Percentiles rank a stretch among this genome's conserved stretches.
Conservation (phyloP, 2,888 invertebrate genomes). For the Polymixis flavicincta region DNA sequence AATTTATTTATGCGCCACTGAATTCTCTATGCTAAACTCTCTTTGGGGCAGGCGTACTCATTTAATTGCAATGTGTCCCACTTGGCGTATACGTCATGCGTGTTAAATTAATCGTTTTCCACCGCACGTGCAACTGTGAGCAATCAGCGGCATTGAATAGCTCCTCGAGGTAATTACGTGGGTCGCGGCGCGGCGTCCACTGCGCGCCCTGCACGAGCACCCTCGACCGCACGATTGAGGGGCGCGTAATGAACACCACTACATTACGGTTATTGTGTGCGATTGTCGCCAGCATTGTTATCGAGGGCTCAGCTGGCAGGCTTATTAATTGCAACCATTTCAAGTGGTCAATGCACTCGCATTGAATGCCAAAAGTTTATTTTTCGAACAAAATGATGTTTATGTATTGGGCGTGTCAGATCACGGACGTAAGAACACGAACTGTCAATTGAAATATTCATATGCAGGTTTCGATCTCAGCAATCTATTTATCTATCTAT, state of each 20-base stretch:
- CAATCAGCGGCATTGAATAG: conserved; percentile 51
- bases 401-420: conserved; percentile 25
- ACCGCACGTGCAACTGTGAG: conserved; percentile 28
- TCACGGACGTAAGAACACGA: conserved; percentile 28
- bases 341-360: conserved; percentile 25
- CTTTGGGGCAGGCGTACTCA: background rate
- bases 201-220: conserved; percentile 13
- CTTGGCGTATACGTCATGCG: background rate
- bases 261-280: conserved; percentile 35
- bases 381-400: conserved; percentile 4
- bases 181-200: conserved; percentile 13
- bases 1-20: background rate
- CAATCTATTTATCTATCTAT: too few relatives aligned
- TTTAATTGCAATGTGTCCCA: background rate
- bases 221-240: conserved; percentile 14
- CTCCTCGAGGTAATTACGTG: conserved; percentile 39
- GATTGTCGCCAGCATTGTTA: conserved; percentile 31
- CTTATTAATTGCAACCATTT: conserved; percentile 36
- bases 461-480: background rate
- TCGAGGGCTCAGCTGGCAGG: conserved; percentile 15
- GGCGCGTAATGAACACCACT: conserved; percentile 37
- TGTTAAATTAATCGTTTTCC: conserved; percentile 28
- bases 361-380: conserved; percentile 6
- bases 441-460: conserved; percentile 41
- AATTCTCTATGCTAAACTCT: too few relatives aligned